Evolutionary conservation across 2,113 vertebrate genomes (phyloP).

Genomic region (Dasypus novemcinctus): DNA sequence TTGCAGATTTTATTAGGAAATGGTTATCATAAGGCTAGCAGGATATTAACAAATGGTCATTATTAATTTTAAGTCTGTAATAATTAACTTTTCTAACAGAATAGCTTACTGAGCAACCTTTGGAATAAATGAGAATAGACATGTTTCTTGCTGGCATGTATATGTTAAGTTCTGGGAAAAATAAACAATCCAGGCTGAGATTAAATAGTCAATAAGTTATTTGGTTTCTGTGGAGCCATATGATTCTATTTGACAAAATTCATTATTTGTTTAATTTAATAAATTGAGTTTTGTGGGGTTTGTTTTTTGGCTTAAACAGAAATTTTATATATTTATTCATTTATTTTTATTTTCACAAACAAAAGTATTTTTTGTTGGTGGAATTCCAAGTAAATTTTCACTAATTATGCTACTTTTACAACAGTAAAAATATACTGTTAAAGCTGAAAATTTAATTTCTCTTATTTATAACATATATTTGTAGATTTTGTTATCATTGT

Average conservation of each 20-base stretch:
- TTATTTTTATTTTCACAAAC: neutral
- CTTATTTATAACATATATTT: neutral
- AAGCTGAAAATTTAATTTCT: neutral
- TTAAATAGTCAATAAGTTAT: neutral
- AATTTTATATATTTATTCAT: no score
- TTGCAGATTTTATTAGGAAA: neutral
- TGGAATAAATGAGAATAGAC: neutral
- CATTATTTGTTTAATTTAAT: neutral
- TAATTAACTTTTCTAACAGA: slow-evolving; percentile 1
- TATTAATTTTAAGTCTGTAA: neutral
- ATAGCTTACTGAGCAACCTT: neutral
- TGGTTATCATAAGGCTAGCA: neutral
- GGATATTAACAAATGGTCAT: neutral
- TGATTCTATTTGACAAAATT: neutral
- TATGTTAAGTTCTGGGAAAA: neutral
- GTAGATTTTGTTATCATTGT: neutral
- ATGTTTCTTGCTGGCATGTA: neutral
- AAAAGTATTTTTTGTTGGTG: neutral
- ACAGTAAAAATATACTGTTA: neutral
- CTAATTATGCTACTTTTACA: neutral
- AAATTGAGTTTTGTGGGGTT: no score
- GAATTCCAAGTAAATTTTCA: neutral
- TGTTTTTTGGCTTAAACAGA: no score
- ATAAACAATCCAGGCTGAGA: neutral
- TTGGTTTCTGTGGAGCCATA: neutral